Percentiles rank a stretch among this genome's conserved stretches.
Conservation (phyloP, 2,888 invertebrate genomes). For the Heliconius erato region DNA sequence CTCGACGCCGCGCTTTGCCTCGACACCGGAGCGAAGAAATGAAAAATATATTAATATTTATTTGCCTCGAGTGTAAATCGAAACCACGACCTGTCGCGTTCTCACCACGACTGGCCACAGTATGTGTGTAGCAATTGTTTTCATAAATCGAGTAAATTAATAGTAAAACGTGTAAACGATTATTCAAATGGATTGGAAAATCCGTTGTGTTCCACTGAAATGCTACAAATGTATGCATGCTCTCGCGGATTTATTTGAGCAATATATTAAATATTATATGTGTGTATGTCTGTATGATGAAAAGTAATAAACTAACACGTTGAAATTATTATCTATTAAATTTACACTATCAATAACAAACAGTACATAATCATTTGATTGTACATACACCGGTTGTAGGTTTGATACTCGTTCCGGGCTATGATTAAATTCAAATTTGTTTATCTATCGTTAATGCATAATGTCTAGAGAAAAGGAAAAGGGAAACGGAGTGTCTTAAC, state of each 20-base stretch:
- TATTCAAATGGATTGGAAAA: conserved; percentile 24
- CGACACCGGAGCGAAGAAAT: background rate
- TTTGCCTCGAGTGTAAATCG: background rate
- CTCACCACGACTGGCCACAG: background rate
- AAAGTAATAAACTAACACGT: background rate
- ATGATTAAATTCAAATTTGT: background rate
- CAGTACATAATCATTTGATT: too few relatives aligned
- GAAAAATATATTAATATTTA: background rate
- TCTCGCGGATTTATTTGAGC: background rate
- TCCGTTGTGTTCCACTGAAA: conserved; percentile 6
- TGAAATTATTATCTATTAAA: too few relatives aligned
- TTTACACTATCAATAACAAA: too few relatives aligned
- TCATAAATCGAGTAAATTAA: conserved; percentile 13
- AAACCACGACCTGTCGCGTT: background rate
- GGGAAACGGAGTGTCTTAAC: too few relatives aligned
- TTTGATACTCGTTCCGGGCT: background rate
- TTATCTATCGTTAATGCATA: too few relatives aligned
- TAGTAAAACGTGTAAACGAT: conserved; percentile 18
- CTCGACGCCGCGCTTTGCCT: background rate
- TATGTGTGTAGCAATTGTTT: conserved; percentile 3
- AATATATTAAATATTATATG: background rate
- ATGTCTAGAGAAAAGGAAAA: too few relatives aligned
- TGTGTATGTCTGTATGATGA: background rate
- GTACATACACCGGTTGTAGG: background rate
- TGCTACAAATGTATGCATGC: background rate